Conservation (phyloP, 2,888 invertebrate species). For the Baccha elongata region DNA sequence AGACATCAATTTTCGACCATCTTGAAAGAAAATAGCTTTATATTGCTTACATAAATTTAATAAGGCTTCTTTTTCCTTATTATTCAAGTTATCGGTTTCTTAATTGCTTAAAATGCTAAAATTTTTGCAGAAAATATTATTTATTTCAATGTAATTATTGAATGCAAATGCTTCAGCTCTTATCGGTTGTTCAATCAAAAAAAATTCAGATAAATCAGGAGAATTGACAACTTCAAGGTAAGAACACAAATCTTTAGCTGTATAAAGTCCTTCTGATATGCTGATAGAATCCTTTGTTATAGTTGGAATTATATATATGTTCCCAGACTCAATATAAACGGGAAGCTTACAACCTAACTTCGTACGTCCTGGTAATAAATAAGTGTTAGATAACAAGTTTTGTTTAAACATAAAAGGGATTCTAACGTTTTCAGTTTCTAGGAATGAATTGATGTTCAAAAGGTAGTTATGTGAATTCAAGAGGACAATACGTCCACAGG, state of each 20-base stretch:
- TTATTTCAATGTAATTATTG: conserved; percentile 5
- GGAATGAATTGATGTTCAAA: no score
- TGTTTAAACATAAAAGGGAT: no score
- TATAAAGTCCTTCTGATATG: conserved; percentile 48
- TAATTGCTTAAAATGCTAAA: not conserved
- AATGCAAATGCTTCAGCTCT: conserved; percentile 2
- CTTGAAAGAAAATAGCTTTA: conserved; percentile 37
- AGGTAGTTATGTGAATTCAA: no score
- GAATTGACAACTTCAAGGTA: conserved; percentile 44
- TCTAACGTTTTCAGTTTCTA: no score
- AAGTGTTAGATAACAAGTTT: no score
- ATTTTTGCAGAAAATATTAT: conserved; percentile 27
- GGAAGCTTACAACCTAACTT: conserved; percentile 1
- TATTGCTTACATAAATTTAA: conserved; percentile 44
- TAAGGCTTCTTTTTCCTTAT: conserved; percentile 23
- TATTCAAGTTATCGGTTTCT: not conserved
- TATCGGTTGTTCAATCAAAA: conserved; percentile 48
- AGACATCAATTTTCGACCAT: conserved; percentile 44
- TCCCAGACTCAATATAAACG: conserved; percentile 35
- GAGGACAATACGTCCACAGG: no score
- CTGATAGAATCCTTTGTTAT: not conserved
- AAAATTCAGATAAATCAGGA: conserved; percentile 19
- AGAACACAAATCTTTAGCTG: conserved; percentile 34
- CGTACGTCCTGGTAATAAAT: no score
- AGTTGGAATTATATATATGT: conserved; percentile 26